Percentiles rank a stretch among this genome's conserved stretches.
These are phyloP conservation scores for Pachyramphus minor DNA, from an alignment of 2,113 vertebrate genomes.

Conservation along the genomic window DNA sequence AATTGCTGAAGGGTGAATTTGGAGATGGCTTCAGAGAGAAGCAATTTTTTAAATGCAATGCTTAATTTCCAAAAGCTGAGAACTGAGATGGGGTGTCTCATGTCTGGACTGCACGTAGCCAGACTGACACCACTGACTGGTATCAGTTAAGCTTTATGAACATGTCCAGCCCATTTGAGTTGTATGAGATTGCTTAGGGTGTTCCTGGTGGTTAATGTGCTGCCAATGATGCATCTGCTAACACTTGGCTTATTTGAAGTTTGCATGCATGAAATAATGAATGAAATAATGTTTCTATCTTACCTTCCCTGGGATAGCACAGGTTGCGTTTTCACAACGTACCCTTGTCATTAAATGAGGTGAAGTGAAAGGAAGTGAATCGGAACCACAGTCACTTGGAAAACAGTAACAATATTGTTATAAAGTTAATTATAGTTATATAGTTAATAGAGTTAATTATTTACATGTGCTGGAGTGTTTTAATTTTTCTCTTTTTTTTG, in stretches of 20 bases:
- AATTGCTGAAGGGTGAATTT: not conserved
- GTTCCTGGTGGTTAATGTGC: not conserved
- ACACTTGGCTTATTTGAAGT: not conserved
- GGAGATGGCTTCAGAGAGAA: not conserved
- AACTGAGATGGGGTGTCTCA: not conserved
- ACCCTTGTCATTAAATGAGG: not conserved
- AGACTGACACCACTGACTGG: not conserved
- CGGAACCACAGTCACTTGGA: not conserved
- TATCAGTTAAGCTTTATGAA: not conserved
- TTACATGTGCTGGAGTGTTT: not conserved
- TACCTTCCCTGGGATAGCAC: not conserved
- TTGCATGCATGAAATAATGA: not conserved
- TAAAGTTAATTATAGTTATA: too few species aligned
- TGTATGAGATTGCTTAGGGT: not conserved
- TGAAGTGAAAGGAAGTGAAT: not conserved
- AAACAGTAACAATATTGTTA: not conserved
- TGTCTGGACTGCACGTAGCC: fast-evolving
- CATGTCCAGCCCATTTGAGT: not conserved
- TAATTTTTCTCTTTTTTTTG: not conserved
- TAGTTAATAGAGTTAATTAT: not conserved
- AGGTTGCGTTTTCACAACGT: not conserved
- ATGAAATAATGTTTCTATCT: not conserved
- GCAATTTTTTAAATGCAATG: not conserved
- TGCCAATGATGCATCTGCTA: not conserved
- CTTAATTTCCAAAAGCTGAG: not conserved